Percentiles rank a stretch among this genome's conserved stretches.
Conservation (phyloP, 2,797 vertebrate genomes). For the Pseudomugil gertrudae region DNA sequence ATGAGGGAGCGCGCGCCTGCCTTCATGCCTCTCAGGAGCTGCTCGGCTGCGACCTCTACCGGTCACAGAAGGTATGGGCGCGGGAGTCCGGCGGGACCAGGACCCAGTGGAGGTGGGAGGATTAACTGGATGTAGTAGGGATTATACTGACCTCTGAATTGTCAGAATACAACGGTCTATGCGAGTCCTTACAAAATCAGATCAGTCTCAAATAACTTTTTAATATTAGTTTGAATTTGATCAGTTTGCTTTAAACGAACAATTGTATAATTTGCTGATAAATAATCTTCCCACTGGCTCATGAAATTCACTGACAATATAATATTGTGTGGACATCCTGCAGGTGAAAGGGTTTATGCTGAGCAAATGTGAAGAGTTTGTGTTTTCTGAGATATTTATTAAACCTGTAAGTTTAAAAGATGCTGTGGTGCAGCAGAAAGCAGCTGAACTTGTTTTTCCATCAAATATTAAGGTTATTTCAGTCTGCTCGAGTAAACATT, state of each 20-base stretch:
- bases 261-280: neutral
- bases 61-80: constrained; percentile 49
- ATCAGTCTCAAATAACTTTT: too few relatives aligned
- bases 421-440: neutral
- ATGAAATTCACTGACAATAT: neutral
- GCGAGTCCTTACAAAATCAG: neutral
- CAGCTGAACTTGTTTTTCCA: neutral
- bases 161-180: neutral
- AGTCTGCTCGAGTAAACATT: too few relatives aligned
- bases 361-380: neutral
- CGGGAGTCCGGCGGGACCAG: constrained; percentile 31
- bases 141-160: neutral
- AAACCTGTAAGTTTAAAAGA: neutral
- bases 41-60: constrained; percentile 82
- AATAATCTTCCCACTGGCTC: neutral
- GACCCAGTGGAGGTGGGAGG: constrained; percentile 10
- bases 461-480: too few relatives aligned
- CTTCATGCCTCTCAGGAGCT: constrained; percentile 64
- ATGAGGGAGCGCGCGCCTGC: constrained; percentile 72
- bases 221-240: neutral
- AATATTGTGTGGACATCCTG: neutral
- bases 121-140: neutral
- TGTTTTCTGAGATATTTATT: neutral
- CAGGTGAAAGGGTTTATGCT: neutral
- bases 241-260: neutral